Evolutionary conservation across 2,797 vertebrate genomes (phyloP), one percentile per base, ranked within the genome.

Genomic region (Tiaroga cobitis): DNA sequence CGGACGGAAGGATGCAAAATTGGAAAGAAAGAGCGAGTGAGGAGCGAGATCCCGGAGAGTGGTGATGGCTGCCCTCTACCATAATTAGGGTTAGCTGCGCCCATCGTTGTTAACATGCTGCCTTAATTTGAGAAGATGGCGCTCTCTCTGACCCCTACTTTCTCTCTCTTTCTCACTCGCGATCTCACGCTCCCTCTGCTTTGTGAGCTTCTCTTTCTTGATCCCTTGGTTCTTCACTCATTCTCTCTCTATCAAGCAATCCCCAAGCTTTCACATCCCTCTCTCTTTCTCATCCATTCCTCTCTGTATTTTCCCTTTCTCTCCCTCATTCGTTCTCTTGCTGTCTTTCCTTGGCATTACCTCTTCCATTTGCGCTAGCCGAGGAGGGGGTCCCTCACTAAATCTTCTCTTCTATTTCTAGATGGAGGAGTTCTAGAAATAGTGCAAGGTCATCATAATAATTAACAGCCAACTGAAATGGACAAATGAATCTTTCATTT

Each of bases 31-130:
- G 91, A 92, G 87, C 56, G 69, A 73, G 85, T 29, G 39, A 91
- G 92, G 84, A 78, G 81, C 43, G 43, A 91, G 92, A 91, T 94
- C 93, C 93, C 67, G 72, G 91, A 89, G 92, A 90, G 91, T 84
- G 83, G 83, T 73, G 89, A 86, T 81, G 86, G 84, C 84, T 89
- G 90, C 89, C 70, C 88, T 89, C 86, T 83, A 84, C 91, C 59
- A 92, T 94, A 95, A 95, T 95, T 95, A 95, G 93, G 92, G 91
- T 93, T 94, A 94, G 93, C 91, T 92, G 90, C 93, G 93, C 91
- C 90, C 92, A 92, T 91, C 89, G 92, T 92, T 94, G 94, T 95
- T 95, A 94, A 94, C 94, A 93, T 92, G 89, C 89, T 90, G 90
- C 90, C 92, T 93, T 94, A 94, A 93, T 94, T 93, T 90, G 92